A percentile compares a stretch with the other conserved stretches of the same genome.
Evolutionary conservation across 2,797 vertebrate species (phyloP).

Genomic region (Lithobates pipiens): DNA sequence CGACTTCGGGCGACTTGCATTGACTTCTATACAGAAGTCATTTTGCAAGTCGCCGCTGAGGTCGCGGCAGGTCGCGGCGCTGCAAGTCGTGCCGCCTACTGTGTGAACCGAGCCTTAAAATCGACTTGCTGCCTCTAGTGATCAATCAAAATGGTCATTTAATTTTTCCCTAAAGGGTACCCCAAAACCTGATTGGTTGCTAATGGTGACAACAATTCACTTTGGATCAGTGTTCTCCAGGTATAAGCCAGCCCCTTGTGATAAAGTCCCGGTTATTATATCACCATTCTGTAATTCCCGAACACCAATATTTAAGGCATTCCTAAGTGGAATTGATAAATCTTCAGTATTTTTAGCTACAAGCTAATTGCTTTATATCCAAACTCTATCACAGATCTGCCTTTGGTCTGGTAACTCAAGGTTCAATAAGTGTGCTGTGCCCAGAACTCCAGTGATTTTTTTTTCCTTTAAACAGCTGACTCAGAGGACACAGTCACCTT

Average conservation of each 20-base stretch:
- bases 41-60: no score
- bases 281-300: neutral
- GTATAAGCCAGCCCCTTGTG: no score
- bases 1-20: no score
- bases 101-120: no score
- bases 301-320: constrained; percentile 28
- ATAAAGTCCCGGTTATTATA: no score
- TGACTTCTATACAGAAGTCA: no score
- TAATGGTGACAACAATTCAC: neutral
- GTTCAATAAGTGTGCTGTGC: constrained; percentile 28
- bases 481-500: constrained; percentile 51
- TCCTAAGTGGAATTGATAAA: constrained; percentile 37
- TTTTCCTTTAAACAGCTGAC: constrained; percentile 52
- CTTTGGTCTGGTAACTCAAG: constrained; percentile 32
- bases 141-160: no score
- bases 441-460: constrained; percentile 41
- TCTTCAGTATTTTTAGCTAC: constrained; percentile 36
- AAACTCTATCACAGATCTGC: constrained; percentile 35
- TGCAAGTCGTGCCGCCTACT: no score
- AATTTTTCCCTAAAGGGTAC: no score
- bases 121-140: no score
- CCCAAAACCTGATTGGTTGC: no score
- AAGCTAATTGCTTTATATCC: constrained; percentile 52
- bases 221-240: neutral
- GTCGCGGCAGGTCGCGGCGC: no score